phyloP scores from a whole-genome alignment of 2,113 vertebrate genomes.

The Climacteris rufus region DNA sequence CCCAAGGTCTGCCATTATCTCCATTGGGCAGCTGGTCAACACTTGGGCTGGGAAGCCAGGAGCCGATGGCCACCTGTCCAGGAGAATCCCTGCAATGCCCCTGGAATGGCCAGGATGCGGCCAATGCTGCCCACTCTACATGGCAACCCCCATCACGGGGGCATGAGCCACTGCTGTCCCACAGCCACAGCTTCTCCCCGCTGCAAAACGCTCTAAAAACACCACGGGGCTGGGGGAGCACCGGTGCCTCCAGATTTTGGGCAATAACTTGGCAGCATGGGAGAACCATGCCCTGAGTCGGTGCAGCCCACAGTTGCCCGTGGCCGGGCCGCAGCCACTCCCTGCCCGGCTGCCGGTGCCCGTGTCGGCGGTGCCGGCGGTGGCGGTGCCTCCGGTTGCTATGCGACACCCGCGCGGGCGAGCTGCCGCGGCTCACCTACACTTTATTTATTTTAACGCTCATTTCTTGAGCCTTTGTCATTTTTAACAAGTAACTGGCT shows the following conservation, averaged over 20 bases:
- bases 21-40: rapidly evolving
- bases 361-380: background rate
- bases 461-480: slow-evolving; percentile 45
- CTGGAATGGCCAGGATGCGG: background rate
- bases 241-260: background rate
- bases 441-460: slow-evolving; percentile 66
- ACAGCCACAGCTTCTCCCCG: rapidly evolving
- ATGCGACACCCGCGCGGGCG: slow-evolving; percentile 53
- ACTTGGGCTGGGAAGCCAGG: rapidly evolving
- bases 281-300: background rate
- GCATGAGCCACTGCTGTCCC: background rate
- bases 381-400: slow-evolving; percentile 43
- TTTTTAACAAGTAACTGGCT: slow-evolving; percentile 17
- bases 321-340: background rate
- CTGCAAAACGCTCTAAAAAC: rapidly evolving
- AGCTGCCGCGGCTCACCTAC: slow-evolving; percentile 58
- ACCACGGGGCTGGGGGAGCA: rapidly evolving
- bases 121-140: rapidly evolving
- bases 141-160: rapidly evolving
- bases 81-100: background rate
- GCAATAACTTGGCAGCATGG: background rate
- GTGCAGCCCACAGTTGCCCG: background rate
- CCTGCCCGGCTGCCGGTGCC: background rate
- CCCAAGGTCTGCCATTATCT: rapidly evolving
- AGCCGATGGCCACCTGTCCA: rapidly evolving